Percentiles rank a stretch among this genome's conserved stretches.
Evolutionary conservation across 2,797 vertebrate species (phyloP).

Genomic region (Sebastes diaconus): DNA sequence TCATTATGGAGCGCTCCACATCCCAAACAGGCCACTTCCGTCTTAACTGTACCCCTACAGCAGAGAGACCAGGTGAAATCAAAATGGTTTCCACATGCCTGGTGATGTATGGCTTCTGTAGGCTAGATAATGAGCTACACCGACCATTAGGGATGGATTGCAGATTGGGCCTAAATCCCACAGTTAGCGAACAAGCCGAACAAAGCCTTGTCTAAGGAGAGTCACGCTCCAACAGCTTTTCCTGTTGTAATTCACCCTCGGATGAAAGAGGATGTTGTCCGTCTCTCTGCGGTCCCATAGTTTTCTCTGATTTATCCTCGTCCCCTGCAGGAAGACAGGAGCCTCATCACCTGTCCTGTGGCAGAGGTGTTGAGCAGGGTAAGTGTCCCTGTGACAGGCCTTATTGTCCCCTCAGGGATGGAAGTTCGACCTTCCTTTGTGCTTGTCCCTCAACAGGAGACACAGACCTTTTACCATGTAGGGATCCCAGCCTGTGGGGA

Average conservation of each 20-base stretch:
- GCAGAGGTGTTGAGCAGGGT: constrained; percentile 58
- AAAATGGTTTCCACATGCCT: constrained; percentile 64
- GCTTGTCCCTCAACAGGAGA: constrained; percentile 60
- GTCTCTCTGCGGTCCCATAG: constrained; percentile 21
- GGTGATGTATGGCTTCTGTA: constrained; percentile 52
- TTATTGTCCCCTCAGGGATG: constrained; percentile 69
- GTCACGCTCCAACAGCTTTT: constrained; percentile 44
- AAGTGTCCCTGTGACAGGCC: constrained; percentile 60
- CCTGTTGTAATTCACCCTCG: constrained; percentile 47
- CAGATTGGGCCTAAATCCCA: constrained; percentile 42
- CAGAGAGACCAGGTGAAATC: constrained; percentile 38
- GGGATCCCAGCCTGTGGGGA: constrained; percentile 38
- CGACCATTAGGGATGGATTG: constrained; percentile 31
- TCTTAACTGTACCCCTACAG: constrained; percentile 34
- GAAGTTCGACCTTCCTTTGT: constrained; percentile 59
- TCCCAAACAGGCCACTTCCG: constrained; percentile 32
- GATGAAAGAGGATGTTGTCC: constrained; percentile 53
- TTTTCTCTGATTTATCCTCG: constrained; percentile 33
- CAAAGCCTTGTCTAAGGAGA: constrained; percentile 41
- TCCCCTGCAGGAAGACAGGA: constrained; percentile 42
- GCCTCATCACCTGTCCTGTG: constrained; percentile 45
- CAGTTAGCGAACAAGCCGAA: constrained; percentile 35
- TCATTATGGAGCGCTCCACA: constrained; percentile 12
- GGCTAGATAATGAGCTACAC: constrained; percentile 51
- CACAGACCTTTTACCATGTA: constrained; percentile 35